Evolutionary conservation across 2,797 vertebrate genomes (phyloP).

Genomic region (Prionace glauca): DNA sequence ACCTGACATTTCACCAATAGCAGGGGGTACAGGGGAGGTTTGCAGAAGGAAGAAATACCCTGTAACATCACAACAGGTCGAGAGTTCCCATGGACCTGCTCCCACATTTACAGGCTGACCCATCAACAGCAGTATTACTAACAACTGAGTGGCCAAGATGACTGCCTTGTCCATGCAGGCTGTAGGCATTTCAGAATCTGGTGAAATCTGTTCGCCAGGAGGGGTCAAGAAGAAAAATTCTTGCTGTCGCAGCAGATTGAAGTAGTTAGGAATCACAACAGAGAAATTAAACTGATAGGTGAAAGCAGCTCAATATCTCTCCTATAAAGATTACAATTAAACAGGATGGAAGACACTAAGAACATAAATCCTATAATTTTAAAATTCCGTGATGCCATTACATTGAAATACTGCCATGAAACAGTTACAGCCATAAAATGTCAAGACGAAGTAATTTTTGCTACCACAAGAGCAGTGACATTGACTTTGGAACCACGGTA

Average conservation of each 20-base stretch:
- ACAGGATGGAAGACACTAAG: background rate
- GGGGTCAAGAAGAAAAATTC: background rate
- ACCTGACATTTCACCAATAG: background rate
- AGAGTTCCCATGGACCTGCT: background rate
- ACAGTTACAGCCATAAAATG: background rate
- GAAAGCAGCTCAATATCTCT: background rate
- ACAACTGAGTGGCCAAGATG: background rate
- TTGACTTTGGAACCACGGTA: background rate
- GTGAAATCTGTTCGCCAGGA: too few species aligned
- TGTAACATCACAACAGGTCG: too few species aligned
- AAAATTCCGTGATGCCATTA: background rate
- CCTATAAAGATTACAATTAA: background rate
- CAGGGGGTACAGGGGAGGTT: too few species aligned
- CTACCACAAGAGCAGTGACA: background rate
- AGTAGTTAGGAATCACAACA: background rate
- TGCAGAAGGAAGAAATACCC: background rate
- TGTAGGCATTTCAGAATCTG: too few species aligned
- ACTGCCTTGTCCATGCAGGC: background rate
- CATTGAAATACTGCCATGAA: background rate
- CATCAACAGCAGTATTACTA: background rate
- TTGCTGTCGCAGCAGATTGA: background rate
- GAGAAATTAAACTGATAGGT: background rate
- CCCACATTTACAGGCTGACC: background rate
- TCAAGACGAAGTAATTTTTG: background rate
- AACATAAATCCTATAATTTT: background rate